Conservation (phyloP, 2,888 invertebrate species). For the Pogonocherus hispidulus region DNA sequence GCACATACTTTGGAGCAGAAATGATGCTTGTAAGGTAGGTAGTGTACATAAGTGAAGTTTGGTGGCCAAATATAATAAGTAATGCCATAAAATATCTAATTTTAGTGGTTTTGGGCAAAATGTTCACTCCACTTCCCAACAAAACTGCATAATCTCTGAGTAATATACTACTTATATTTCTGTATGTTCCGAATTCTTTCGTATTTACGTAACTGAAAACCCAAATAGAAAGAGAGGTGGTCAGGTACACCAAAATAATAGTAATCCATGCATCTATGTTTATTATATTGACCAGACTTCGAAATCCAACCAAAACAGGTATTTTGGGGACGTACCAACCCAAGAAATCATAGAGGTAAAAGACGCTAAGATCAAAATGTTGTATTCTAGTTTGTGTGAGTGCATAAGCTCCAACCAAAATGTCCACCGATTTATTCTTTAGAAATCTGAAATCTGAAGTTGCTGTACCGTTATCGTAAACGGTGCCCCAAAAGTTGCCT, state of each 20-base stretch:
- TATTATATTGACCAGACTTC: slow-evolving; percentile 25
- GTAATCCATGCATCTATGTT: neutral
- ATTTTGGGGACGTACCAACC: slow-evolving; percentile 35
- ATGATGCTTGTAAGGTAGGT: slow-evolving; percentile 31
- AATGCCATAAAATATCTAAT: slow-evolving; percentile 33
- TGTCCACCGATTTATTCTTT: slow-evolving; percentile 28
- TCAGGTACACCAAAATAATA: slow-evolving; percentile 2
- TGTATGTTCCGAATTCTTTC: neutral
- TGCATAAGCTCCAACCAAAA: slow-evolving; percentile 33
- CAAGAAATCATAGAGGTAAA: slow-evolving; percentile 22
- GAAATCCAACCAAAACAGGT: slow-evolving; percentile 22
- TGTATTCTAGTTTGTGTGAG: neutral
- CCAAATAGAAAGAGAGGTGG: slow-evolving; percentile 21
- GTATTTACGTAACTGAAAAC: neutral
- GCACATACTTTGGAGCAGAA: slow-evolving; percentile 19
- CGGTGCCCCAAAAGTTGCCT: neutral
- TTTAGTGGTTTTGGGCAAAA: slow-evolving; percentile 10
- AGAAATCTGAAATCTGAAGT: neutral
- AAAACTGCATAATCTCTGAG: slow-evolving; percentile 14
- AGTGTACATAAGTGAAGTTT: slow-evolving; percentile 4
- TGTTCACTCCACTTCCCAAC: slow-evolving; percentile 10
- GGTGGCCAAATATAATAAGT: slow-evolving; percentile 21
- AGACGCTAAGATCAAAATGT: slow-evolving; percentile 19
- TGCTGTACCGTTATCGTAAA: neutral
- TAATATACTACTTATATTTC: neutral